Base-by-base conservation (phyloP, 2,113 vertebrate species). In the Pangasianodon gigas region DNA sequence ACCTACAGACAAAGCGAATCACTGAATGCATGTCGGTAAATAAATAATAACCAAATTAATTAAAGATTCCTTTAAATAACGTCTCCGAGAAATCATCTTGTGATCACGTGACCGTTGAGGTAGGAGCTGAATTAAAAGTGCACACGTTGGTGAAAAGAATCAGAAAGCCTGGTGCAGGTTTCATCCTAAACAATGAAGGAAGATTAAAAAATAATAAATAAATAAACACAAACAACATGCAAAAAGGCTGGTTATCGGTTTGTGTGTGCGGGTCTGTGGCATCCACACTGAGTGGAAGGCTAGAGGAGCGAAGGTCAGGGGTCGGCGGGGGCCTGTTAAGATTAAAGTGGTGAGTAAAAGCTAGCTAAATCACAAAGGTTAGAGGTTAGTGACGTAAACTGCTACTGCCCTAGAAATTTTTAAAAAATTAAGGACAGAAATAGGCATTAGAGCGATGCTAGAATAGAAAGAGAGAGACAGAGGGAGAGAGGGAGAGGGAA, bases 311-410 rank as follows among this genome's bases (percentile, higher is more conserved):
- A 87, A 56, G 87, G 85, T 87, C 86, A 90, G 91, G 92, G 89
- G 92, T 92, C 89, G 89, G 81, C 91, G 90, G 92, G 83, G 92
- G 91, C 88, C 90, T 93, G 92, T 94, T 93, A 95, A 91, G 92
- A 91, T 92, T 51, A 92, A 65, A 6, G 52, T 0, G 90, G 93
- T 94, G 54, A 94, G 93, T 93, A 92, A 65, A 91, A 92, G 85
- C 87, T 87, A 87, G 87, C 86, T 84, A 74, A 89, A 92, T 75
- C 74, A 88, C 87, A 90, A 44, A 41, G 26, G 18, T 10, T n/a
- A 75, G 29, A 0, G 77, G 93, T 95, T 94, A 94, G 74, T 91
- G 37, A 84, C 29, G 85, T 91, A 93, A 93, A 91, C 54, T 48
- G 65, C 44, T 91, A 46, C 69, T 4, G 0, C 80, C 62, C 10